Evolutionary conservation across 2,113 vertebrate species (phyloP), one percentile per base, ranked within the genome.

Genomic region (Azemiops feae): DNA sequence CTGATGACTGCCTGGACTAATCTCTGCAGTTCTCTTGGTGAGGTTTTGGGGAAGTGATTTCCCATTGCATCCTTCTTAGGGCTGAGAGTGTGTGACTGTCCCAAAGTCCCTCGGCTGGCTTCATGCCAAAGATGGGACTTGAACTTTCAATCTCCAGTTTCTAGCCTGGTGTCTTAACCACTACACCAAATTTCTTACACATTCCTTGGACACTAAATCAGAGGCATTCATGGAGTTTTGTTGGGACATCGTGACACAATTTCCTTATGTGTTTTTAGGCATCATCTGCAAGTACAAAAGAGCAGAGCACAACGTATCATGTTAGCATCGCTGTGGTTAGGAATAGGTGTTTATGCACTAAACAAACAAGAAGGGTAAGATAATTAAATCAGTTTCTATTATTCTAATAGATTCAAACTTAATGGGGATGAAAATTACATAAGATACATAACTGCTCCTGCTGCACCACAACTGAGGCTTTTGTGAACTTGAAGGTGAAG

Each of bases 401-500:
- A 45, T 39, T 23, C 45, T 60, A 88, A 92, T 92, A 94, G 95
- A 96, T 94, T 58, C 90, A 94, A 93, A 86, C 89, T 89, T 53
- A 85, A 50, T 18, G 52, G n/a, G n/a, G 14, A 5, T 20, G 50
- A 94, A 93, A 92, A 90, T 54, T 94, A 22, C 87, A 94, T 50
- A 43, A 92, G 55, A 91, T 95, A 27, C 86, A 88, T 96, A 91
- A 96, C 93, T 39, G 30, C 22, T 43, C 93, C 27, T 87, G 55
- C 92, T 87, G 93, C 58, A 93, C 91, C 95, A 92, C 43, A 94
- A 90, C 50, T 52, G 34, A 81, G 74, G 89, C 30, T 90, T 96
- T 94, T 96, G 94, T 96, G 96, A 97, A 96, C 96, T 97, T 95
- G 89, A 85, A 45, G 74, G 91, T 95, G 88, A 85, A 94, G 92